Base-by-base conservation (phyloP, 2,888 invertebrate species). In the Sphaerophoria rueppellii region DNA sequence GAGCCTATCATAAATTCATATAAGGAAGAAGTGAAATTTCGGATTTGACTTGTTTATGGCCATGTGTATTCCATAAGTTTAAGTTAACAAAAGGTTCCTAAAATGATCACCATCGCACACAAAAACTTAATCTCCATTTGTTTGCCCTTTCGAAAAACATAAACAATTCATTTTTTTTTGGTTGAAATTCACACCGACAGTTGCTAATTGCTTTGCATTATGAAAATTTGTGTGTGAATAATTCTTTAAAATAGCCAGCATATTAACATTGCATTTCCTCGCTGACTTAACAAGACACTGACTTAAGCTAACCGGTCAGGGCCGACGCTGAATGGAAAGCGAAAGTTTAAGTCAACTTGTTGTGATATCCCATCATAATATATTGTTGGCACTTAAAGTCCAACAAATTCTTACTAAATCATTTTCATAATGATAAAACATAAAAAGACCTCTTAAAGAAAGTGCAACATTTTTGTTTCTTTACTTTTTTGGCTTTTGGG, bases 201-300 rank as follows among this genome's bases (percentile, higher is more conserved):
- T 52, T 34, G 34, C 6, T 14, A 67, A 32, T 48, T 71, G 61
- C 78, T 81, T 76, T 86, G 78, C 82, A 86, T 60, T 75, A 79
- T 76, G 35, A 81, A 73, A 60, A 74, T 60, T 73, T 46, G 6
- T 61, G 9, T 46, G 46, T 61, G 37, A 76, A 73, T 69, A 76
- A 71, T 14, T 63, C n/a, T 63, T 24, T 6, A 24, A 35, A 57
- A 12, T 34, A 9, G 24, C 24, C 60, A 50, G 63, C 40, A 74
- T 65, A 79, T 83, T 74, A 75, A 24, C 24, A 24, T 24, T 79
- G 71, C 71, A 70, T 67, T 75, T 83, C 61, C 58, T 57, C 70
- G 78, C 71, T 83, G 78, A 79, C 63, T 74, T 75, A 34, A 69
- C 14, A 73, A 61, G 48, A 40, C 14, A 63, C 48, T 11, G 6